Base-by-base conservation (phyloP, 2,888 invertebrate species). In the Mesorhabditis sp. region DNA sequence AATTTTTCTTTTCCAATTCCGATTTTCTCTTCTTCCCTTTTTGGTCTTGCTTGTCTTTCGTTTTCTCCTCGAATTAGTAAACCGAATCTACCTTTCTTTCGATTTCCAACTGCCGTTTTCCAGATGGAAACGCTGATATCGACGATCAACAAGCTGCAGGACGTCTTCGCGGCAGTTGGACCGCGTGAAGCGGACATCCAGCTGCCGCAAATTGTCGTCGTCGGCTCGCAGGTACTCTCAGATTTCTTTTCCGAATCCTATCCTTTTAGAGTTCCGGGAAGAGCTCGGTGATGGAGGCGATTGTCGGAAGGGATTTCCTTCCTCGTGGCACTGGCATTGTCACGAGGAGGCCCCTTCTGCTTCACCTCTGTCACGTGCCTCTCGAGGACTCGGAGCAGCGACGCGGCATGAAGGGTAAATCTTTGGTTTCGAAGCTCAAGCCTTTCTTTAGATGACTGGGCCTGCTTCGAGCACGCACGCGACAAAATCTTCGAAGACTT, bases 141-240 rank as follows among this genome's bases (percentile, higher is more conserved):
- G 79, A 92, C 98, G 87, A 96, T 98, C 87, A 98, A 98, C 90
- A 95, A 94, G 90, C 91, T 98, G 87, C 70, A 83, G 80, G 97
- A 98, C 93, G 97, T 97, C 84, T 98, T 98, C 89, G 93, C 96
- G 83, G 93, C 93, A 87, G 90, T 97, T 88, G 97, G 97, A 86
- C 95, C 97, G 86, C 92, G 94, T 88, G 28, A 28, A 28, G 92
- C 98, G 92, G 93, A 95, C 87, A 90, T 98, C 88, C 98, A 98
- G 90, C 90, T 98, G 88, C 98, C 98, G 85, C 98, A 98, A 90
- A 98, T 98, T 88, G 98, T 97, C 83, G 98, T 98, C 84, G 96
- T 98, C 88, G 98, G 98, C 89, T 96, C 95, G 89, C 96, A 96
- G 76, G 98, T 98, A 78, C 90, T 98, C 88, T 97, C 98, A 90